phyloP scores from a whole-genome alignment of 2,888 invertebrate genomes.

The Oscheius myriophilus region DNA sequence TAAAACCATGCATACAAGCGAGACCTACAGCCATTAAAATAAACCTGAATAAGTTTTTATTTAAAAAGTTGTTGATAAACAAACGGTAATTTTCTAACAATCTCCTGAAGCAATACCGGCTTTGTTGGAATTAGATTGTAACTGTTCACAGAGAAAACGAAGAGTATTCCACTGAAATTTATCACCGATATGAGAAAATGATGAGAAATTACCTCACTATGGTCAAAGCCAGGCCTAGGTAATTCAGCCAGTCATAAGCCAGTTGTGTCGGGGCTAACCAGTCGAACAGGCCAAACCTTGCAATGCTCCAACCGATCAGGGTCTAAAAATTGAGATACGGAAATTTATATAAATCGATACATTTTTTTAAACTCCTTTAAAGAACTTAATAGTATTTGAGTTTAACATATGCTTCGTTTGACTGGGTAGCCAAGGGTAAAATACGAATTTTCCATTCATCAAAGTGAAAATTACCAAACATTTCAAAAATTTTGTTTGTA shows the following conservation, averaged over 20 bases:
- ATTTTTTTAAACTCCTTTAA: too few relatives aligned
- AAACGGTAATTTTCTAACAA: slow-evolving; percentile 26
- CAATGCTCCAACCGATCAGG: slow-evolving; percentile 66
- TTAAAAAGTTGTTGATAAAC: neutral
- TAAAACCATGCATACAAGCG: slow-evolving; percentile 62
- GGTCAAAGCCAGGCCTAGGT: slow-evolving; percentile 59
- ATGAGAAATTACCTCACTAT: slow-evolving; percentile 45
- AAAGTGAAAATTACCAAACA: too few relatives aligned
- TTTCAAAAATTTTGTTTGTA: too few relatives aligned
- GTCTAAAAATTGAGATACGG: slow-evolving; percentile 41
- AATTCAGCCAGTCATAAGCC: slow-evolving; percentile 58
- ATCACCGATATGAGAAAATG: too few relatives aligned
- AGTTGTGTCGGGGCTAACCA: slow-evolving; percentile 55
- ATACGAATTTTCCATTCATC: too few relatives aligned
- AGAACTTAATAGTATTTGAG: too few relatives aligned
- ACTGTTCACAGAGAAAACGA: slow-evolving; percentile 30
- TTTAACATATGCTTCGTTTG: too few relatives aligned
- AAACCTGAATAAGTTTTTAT: slow-evolving; percentile 40
- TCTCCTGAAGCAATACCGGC: neutral
- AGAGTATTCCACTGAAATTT: slow-evolving; percentile 36
- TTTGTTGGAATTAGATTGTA: neutral
- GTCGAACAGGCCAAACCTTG: slow-evolving; percentile 64
- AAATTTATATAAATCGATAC: neutral
- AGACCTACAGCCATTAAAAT: slow-evolving; percentile 57
- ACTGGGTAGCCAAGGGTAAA: too few relatives aligned